These are phyloP conservation scores for Caranx ignobilis DNA, from an alignment of 2,113 vertebrate genomes.

Conservation along the genomic window DNA sequence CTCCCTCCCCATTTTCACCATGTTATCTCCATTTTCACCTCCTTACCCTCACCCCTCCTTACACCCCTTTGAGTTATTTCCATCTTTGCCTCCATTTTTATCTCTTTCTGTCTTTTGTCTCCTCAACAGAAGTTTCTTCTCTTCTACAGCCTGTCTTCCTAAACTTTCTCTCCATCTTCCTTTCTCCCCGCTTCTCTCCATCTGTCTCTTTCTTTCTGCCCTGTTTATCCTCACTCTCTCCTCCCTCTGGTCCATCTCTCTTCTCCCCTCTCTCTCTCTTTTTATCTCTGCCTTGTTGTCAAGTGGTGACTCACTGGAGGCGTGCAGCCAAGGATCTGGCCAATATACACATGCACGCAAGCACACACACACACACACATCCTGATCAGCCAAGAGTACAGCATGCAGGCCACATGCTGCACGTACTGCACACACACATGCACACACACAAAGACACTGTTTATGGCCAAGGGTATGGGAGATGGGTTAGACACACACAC, in stretches of 20 bases:
- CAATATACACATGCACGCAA: conserved; percentile 35
- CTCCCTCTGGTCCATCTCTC: conserved; percentile 23
- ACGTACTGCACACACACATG: conserved; percentile 35
- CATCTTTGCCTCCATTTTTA: conserved; percentile 4
- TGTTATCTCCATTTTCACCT: conserved; percentile 10
- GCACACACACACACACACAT: conserved; percentile 28
- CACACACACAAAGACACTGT: conserved; percentile 49
- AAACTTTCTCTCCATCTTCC: conserved; percentile 28
- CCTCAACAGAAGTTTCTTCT: background rate
- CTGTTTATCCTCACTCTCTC: conserved; percentile 11
- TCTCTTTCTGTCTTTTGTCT: background rate
- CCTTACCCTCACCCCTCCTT: background rate
- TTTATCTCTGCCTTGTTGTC: conserved; percentile 68
- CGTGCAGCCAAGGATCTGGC: conserved; percentile 65
- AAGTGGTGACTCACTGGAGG: conserved; percentile 73
- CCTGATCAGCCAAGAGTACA: conserved; percentile 60
- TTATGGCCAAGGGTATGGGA: conserved; percentile 49
- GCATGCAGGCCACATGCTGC: conserved; percentile 72
- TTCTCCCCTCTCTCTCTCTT: conserved; percentile 19
- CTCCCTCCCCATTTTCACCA: background rate
- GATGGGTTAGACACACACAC: conserved; percentile 36
- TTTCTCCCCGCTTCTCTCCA: conserved; percentile 37
- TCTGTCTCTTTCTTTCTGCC: conserved; percentile 43
- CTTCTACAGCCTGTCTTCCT: conserved; percentile 34
- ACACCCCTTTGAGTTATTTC: background rate